Evolutionary conservation across 2,113 vertebrate genomes (phyloP).

Genomic region (Peromyscus leucopus): DNA sequence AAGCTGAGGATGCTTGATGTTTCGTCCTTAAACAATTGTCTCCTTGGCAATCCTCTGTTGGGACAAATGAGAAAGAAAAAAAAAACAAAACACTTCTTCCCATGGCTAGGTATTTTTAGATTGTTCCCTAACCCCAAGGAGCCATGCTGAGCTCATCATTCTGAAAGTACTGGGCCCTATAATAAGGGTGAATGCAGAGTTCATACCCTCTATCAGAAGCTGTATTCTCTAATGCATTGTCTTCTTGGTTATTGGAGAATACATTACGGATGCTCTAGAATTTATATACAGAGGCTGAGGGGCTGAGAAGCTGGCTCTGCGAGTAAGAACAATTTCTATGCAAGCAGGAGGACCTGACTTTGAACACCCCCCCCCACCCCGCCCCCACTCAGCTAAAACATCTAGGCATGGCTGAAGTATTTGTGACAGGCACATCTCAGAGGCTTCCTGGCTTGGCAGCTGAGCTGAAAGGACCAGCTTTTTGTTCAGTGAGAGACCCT

Average conservation of each 20-base stretch:
- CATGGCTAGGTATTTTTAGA: not conserved
- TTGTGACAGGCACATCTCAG: not conserved
- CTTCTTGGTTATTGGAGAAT: not conserved
- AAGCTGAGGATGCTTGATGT: not conserved
- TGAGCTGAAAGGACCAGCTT: not conserved
- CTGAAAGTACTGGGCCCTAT: not conserved
- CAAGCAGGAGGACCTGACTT: not conserved
- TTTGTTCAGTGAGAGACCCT: not conserved
- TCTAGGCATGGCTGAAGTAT: not conserved
- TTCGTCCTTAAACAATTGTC: not conserved
- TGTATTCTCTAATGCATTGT: not conserved
- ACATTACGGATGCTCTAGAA: not conserved
- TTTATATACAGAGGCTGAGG: not conserved
- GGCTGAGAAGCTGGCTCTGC: not conserved
- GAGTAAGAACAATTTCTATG: not conserved
- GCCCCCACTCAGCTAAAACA: not conserved
- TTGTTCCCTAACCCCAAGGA: not conserved
- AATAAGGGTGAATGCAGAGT: not conserved
- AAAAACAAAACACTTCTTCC: conserved; percentile 4
- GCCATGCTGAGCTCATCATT: not conserved
- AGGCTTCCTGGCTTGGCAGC: not conserved
- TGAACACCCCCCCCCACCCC: not conserved
- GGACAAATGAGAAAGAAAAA: conserved; percentile 25
- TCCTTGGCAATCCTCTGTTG: not conserved
- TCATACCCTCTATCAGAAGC: not conserved